phyloP scores from a whole-genome alignment of 2,888 invertebrate species.

The Xestia sexstrigata region DNA sequence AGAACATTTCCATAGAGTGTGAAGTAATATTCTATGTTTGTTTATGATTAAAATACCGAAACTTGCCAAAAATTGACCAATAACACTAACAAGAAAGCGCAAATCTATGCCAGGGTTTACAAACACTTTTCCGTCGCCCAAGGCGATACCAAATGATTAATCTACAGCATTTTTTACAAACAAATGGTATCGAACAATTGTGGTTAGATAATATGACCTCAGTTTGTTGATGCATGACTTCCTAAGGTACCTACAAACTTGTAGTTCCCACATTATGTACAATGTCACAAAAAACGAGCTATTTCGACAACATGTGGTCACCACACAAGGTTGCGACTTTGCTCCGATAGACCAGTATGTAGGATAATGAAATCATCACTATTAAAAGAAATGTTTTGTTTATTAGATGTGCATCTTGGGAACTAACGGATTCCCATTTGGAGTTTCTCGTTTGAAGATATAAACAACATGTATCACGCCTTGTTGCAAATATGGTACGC shows the following conservation, averaged over 20 bases:
- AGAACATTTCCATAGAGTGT: slow-evolving; percentile 21
- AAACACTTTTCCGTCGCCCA: slow-evolving; percentile 53
- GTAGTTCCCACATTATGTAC: slow-evolving; percentile 87
- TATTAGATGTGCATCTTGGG: slow-evolving; percentile 49
- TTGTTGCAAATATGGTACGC: not conserved
- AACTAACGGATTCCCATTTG: slow-evolving; percentile 22
- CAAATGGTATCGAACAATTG: slow-evolving; percentile 61
- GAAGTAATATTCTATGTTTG: slow-evolving; percentile 25
- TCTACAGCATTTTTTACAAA: slow-evolving; percentile 56
- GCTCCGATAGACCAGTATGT: slow-evolving; percentile 59
- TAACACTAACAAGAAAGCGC: slow-evolving; percentile 48
- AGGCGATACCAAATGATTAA: slow-evolving; percentile 56
- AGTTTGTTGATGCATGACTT: slow-evolving; percentile 66
- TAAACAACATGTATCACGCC: not conserved
- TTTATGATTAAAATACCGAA: slow-evolving; percentile 28
- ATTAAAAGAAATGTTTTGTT: slow-evolving; percentile 65
- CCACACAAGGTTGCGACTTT: slow-evolving; percentile 82
- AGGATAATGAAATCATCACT: slow-evolving; percentile 69
- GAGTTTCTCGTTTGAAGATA: slow-evolving; percentile 4
- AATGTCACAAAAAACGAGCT: slow-evolving; percentile 84
- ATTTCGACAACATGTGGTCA: slow-evolving; percentile 88
- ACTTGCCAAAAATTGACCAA: slow-evolving; percentile 48
- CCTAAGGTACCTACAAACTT: slow-evolving; percentile 62
- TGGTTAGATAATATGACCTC: slow-evolving; percentile 62
- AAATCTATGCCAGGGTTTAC: slow-evolving; percentile 51